Evolutionary conservation across 2,888 invertebrate species (phyloP), one percentile per base, ranked within the genome.

Genomic region (Tromatobia lineatoria): DNA sequence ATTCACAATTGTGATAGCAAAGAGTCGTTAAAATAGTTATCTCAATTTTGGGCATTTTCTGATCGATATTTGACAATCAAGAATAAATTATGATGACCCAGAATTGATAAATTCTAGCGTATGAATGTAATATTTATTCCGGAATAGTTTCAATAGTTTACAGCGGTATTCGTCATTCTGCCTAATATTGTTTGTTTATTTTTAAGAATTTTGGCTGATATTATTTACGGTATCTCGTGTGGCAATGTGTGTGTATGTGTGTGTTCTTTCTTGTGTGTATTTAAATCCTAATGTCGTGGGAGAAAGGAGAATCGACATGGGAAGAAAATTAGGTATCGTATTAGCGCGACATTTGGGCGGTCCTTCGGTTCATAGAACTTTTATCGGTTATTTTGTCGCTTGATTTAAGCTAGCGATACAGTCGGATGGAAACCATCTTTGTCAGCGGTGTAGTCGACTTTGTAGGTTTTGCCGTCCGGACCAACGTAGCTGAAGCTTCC

Each of bases 361-460:
- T 75, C 29, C 69, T 70, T 38, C 70, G 52, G 74, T 69, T 75
- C 52, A 54, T 57, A 29, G 57, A 34, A 23, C 59, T 67, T 69
- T n/a, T 34, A 61, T 70, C 11, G 52, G 18, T 4, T 10, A 20
- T 59, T 59, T 23, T 25, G n/a, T 29, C 59, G 57, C 4, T 47
- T 57, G 15, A 47, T 87, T 83, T 90, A 90, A 69, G 90, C 89
- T 20, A 93, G 92, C 74, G 92, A 89, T 61, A 93, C 91, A 10
- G 89, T 91, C 3, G 93, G 93, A 75, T 93, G 93, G 88, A 91
- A 94, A 64, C 93, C 93, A 82, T 92, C 91, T 74, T 93, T 91
- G 85, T 93, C 93, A 2, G 93, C 93, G 18, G 89, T 93, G 74
- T 93, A 94, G 77, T 92, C 91, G 66, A 94, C 93, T 88, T 90